These are phyloP conservation scores for Prosapia bicincta DNA, from an alignment of 2,888 invertebrate genomes.

Conservation along the genomic window DNA sequence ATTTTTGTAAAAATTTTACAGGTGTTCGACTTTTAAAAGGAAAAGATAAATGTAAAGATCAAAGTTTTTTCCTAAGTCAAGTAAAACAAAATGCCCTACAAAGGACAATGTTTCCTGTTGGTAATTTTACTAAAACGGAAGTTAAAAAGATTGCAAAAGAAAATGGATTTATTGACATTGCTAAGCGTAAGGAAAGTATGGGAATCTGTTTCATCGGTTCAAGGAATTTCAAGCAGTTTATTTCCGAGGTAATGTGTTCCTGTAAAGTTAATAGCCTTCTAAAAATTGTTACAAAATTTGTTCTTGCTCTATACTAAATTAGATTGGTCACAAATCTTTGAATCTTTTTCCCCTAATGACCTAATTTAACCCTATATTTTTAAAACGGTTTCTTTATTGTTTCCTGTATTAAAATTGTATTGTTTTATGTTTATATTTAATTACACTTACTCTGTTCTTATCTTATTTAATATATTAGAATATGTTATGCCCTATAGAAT, in stretches of 20 bases:
- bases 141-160: slow-evolving; percentile 75
- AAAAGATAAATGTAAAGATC: slow-evolving; percentile 78
- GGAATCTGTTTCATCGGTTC: slow-evolving; percentile 97
- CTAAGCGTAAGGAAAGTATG: slow-evolving; percentile 78
- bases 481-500: no score
- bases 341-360: no score
- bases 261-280: no score
- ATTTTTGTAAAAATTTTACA: slow-evolving; percentile 42
- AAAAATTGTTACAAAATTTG: no score
- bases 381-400: no score
- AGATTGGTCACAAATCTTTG: no score
- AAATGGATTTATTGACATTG: slow-evolving; percentile 64
- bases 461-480: no score
- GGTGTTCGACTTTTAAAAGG: slow-evolving; percentile 69
- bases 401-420: no score
- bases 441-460: no score
- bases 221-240: slow-evolving; percentile 82
- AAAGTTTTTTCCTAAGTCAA: slow-evolving; percentile 92
- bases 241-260: slow-evolving; percentile 65
- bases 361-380: no score
- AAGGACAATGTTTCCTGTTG: slow-evolving; percentile 89
- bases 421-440: no score
- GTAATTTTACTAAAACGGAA: slow-evolving; percentile 66
- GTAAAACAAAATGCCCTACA: slow-evolving; percentile 72
- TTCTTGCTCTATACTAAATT: no score